Evolutionary conservation across 2,113 vertebrate species (phyloP).

Genomic region (Osmerus eperlanus): DNA sequence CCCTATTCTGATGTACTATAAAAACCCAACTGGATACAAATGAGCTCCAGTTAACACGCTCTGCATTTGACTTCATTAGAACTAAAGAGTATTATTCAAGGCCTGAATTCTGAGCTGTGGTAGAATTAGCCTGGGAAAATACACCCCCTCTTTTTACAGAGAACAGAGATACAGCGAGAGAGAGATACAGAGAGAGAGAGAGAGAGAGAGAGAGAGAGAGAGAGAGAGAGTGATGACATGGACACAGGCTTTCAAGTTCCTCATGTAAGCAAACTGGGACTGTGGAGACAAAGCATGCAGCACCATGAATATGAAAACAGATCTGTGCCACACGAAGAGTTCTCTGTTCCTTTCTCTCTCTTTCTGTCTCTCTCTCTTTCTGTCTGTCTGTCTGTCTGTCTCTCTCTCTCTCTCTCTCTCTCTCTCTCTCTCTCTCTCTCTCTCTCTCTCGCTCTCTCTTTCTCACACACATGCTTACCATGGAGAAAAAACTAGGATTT

Average conservation of each 20-base stretch:
- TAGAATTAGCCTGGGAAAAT: no score
- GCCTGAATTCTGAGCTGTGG: no score
- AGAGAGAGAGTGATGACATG: constrained; percentile 27
- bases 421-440: neutral
- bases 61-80: neutral
- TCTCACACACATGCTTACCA: neutral
- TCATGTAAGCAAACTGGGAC: constrained; percentile 31
- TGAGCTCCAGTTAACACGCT: no score
- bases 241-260: constrained; percentile 39
- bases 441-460: neutral
- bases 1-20: no score
- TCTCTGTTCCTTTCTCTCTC: neutral
- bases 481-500: constrained; percentile 27
- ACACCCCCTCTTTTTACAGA: neutral
- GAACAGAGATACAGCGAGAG: constrained; percentile 1
- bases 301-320: constrained; percentile 38
- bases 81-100: constrained; percentile 28
- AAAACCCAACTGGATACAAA: no score
- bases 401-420: neutral
- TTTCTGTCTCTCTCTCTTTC: neutral
- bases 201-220: no score
- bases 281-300: constrained; percentile 35
- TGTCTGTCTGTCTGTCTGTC: neutral
- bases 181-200: no score
- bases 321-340: constrained; percentile 28